Base-by-base conservation (phyloP, 35 echinoderm and acorn worm genomes). In the Strongylocentrotus purpuratus region DNA sequence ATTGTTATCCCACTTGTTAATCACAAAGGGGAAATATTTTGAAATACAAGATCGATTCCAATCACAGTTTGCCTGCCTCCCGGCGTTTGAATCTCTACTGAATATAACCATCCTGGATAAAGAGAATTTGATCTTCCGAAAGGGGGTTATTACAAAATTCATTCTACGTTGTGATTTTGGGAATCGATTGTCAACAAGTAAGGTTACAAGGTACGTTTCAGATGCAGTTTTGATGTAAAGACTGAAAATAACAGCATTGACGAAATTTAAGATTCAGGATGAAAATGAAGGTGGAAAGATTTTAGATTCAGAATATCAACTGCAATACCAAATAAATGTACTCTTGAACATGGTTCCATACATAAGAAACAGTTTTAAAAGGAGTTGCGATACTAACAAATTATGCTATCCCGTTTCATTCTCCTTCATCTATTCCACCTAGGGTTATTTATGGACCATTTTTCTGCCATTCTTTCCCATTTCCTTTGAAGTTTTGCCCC, bases 321-420 rank as follows among this genome's bases (percentile, higher is more conserved):
- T 78, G 7, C 20, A 28, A 78, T 15, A 78, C 20, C 20, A 6
- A 25, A 2, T 28, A 78, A 59, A 7, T 78, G 28, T n/a, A 78
- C 20, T 78, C 65, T 78, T 78, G 28, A 78, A 78, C 65, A 78
- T 28, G 65, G 65, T n/a, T 28, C 65, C 65, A 78, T 78, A 28
- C 20, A 78, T 7, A 55, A 78, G 65, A 78, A 78, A 78, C 22
- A 78, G 65, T 78, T 78, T 78, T n/a, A 78, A 78, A 78, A 78
- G 65, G 65, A 78, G 65, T 78, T 78, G 65, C 20, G 65, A 78
- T 78, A 78, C 65, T 78, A 78, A 78, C 65, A 78, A 78, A 78
- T 78, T 78, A 78, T 78, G 65, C 65, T 78, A 78, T 78, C 65
- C 28, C 20, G 28, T 78, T 78, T 78, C 65, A 22, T 78, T 78